Evolutionary conservation across 2,113 vertebrate genomes (phyloP).

Genomic region (Zosterops pallidus): DNA sequence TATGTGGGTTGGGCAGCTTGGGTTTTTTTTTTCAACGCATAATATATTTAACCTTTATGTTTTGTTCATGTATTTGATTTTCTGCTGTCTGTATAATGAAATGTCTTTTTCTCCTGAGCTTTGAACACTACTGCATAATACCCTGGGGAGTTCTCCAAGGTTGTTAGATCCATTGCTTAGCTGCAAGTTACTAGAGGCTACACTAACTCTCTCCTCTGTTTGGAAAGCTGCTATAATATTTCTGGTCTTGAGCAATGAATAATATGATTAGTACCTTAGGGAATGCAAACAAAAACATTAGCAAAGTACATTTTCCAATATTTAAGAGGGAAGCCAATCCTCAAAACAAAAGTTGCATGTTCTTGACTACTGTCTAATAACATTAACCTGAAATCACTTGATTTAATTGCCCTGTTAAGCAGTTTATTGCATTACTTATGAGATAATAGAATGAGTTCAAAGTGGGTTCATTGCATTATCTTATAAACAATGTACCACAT

Average conservation of each 20-base stretch:
- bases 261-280: slow-evolving; percentile 53
- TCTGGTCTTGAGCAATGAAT: slow-evolving; percentile 40
- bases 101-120: slow-evolving; percentile 5
- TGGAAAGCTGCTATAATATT: slow-evolving; percentile 51
- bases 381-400: slow-evolving; percentile 53
- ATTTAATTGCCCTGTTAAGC: slow-evolving; percentile 59
- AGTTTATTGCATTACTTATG: slow-evolving; percentile 58
- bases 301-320: slow-evolving; percentile 47
- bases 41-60: slow-evolving; percentile 41
- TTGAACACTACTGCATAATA: slow-evolving; percentile 13
- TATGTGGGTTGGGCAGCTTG: not conserved
- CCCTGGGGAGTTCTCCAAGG: slow-evolving; percentile 31
- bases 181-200: slow-evolving; percentile 32
- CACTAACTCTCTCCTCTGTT: not conserved
- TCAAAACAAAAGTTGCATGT: slow-evolving; percentile 15
- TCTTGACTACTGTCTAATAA: slow-evolving; percentile 42
- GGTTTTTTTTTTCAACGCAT: not conserved
- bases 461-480: slow-evolving; percentile 47
- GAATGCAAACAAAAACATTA: slow-evolving; percentile 55
- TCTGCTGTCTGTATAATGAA: slow-evolving; percentile 30
- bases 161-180: slow-evolving; percentile 63
- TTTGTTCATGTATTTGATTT: slow-evolving; percentile 54
- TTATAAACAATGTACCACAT: slow-evolving; percentile 58
- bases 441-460: slow-evolving; percentile 55
- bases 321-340: slow-evolving; percentile 37